Conservation (phyloP, 30 jellyfish, hydroid and myxozoan species). For the Pseudorhiza aurosa region DNA sequence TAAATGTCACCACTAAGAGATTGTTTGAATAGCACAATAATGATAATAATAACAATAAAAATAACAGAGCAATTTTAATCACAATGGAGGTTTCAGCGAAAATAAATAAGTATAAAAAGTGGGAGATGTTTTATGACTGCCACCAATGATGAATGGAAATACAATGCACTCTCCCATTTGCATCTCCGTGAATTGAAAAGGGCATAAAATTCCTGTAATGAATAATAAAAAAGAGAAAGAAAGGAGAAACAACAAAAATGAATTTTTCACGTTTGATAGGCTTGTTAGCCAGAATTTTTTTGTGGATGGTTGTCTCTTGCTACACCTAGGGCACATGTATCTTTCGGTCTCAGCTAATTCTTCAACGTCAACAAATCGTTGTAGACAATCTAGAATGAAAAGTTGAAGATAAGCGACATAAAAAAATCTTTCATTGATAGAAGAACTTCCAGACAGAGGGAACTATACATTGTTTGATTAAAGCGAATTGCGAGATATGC, state of each 20-base stretch:
- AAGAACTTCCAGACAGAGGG: no score
- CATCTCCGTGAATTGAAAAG: no score
- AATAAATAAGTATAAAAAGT: no score
- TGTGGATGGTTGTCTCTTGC: slow-evolving; percentile 86
- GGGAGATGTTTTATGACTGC: no score
- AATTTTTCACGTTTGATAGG: slow-evolving; percentile 83
- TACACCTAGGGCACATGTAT: slow-evolving; percentile 87
- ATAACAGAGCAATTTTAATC: no score
- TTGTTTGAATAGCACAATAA: no score
- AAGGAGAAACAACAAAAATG: neutral
- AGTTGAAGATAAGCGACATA: neutral
- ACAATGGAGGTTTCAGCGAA: no score
- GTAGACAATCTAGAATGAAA: slow-evolving; percentile 75
- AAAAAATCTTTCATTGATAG: neutral
- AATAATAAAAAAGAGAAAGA: neutral
- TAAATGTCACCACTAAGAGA: neutral
- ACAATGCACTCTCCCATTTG: no score
- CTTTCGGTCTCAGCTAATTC: slow-evolving; percentile 83
- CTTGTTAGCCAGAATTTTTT: slow-evolving; percentile 90
- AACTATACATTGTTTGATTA: no score
- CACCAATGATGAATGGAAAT: no score
- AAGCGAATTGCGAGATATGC: no score
- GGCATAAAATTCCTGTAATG: neutral
- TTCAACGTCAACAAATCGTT: slow-evolving; percentile 82
- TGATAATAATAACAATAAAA: no score